Evolutionary conservation across 2,113 vertebrate species (phyloP).

Genomic region (Edolisoma coerulescens): DNA sequence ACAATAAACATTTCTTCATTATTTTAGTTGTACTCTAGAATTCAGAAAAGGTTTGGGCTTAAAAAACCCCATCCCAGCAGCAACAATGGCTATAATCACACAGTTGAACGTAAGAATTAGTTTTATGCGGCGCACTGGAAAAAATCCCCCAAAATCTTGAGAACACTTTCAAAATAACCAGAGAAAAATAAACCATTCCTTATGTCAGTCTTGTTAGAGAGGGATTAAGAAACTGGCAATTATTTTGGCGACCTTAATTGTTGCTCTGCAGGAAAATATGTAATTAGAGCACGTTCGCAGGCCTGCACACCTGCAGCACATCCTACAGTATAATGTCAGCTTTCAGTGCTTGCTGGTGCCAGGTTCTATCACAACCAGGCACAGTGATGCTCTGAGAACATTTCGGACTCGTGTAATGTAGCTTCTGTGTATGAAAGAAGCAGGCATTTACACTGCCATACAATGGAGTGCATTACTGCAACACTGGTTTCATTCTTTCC

Average conservation of each 20-base stretch:
- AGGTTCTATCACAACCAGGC: constrained; percentile 93
- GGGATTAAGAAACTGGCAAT: constrained; percentile 93
- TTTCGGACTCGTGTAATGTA: constrained; percentile 94
- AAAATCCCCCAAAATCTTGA: constrained; percentile 68
- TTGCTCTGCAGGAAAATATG: constrained; percentile 91
- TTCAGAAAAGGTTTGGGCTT: constrained; percentile 60
- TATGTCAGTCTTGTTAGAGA: constrained; percentile 85
- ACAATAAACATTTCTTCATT: constrained; percentile 61
- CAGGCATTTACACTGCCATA: constrained; percentile 93
- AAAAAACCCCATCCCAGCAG: not conserved
- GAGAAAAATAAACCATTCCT: constrained; percentile 78
- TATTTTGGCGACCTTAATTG: constrained; percentile 99
- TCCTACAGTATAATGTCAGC: constrained; percentile 92
- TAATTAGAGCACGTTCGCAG: constrained; percentile 93
- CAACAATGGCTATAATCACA: constrained; percentile 75
- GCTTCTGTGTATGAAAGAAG: constrained; percentile 93
- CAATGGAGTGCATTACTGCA: constrained; percentile 96
- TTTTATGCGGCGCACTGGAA: constrained; percentile 66
- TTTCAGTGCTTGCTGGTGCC: constrained; percentile 89
- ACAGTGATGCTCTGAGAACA: constrained; percentile 94
- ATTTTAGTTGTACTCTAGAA: constrained; percentile 61
- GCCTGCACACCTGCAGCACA: constrained; percentile 97
- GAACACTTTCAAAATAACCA: constrained; percentile 77
- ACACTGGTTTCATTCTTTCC: constrained; percentile 97
- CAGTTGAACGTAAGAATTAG: constrained; percentile 72